Percentiles rank a stretch among this genome's conserved stretches.
These are phyloP conservation scores for Solenopsis invicta DNA, from an alignment of 1,140 invertebrate species.

Conservation along the genomic window DNA sequence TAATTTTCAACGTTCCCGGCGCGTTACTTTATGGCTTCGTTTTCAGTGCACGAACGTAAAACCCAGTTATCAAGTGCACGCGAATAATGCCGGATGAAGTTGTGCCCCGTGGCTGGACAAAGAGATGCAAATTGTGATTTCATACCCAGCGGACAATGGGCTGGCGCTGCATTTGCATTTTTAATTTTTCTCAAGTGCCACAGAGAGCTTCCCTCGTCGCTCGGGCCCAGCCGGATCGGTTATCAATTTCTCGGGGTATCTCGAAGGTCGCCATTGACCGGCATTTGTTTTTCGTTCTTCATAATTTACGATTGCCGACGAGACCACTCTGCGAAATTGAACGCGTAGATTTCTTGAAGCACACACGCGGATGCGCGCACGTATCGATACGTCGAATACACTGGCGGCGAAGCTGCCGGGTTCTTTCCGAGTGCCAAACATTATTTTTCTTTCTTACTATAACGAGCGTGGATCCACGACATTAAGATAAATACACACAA, in stretches of 20 bases:
- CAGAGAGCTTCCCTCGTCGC: constrained; percentile 89
- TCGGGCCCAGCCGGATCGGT: constrained; percentile 88
- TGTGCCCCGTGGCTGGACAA: constrained; percentile 45
- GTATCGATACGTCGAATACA: background rate
- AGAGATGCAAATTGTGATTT: constrained; percentile 63
- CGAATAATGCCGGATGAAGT: constrained; percentile 55
- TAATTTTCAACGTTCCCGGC: constrained; percentile 36
- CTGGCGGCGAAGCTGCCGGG: background rate
- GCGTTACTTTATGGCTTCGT: constrained; percentile 45
- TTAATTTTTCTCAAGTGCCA: constrained; percentile 89
- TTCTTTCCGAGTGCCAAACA: background rate
- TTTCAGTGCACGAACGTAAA: constrained; percentile 50
- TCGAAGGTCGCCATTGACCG: constrained; percentile 31
- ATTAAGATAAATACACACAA: background rate
- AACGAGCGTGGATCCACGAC: background rate
- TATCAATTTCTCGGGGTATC: constrained; percentile 45
- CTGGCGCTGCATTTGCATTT: constrained; percentile 51
- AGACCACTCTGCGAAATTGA: constrained; percentile 74
- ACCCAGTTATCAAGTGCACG: constrained; percentile 57
- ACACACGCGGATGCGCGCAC: constrained; percentile 1
- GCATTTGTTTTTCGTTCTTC: constrained; percentile 59
- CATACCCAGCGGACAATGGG: constrained; percentile 54
- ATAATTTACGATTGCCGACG: constrained; percentile 57
- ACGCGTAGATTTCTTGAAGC: constrained; percentile 63
- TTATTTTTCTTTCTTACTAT: constrained; percentile 49